Conservation (phyloP, 2,797 vertebrate species). For the Ctenopoma multispine region DNA sequence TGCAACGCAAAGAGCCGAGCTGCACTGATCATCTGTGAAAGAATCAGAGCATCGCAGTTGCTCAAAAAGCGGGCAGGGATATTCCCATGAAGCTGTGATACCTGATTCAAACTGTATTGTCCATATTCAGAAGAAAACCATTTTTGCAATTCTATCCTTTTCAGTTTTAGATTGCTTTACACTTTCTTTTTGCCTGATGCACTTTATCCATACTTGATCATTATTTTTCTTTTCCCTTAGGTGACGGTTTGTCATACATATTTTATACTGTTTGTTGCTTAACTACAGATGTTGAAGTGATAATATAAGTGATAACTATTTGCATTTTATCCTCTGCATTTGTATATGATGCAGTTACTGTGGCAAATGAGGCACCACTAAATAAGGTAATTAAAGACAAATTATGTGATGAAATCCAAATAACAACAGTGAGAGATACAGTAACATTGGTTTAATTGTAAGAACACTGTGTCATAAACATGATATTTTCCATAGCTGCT, state of each 20-base stretch:
- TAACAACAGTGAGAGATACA: conserved; percentile 29
- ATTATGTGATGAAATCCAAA: conserved; percentile 9
- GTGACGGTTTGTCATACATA: neutral
- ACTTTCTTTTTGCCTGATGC: neutral
- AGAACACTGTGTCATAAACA: conserved; percentile 56
- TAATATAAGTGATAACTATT: no score
- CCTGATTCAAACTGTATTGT: no score
- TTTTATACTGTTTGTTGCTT: neutral
- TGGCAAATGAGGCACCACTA: neutral
- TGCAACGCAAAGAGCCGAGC: no score
- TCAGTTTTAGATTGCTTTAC: neutral
- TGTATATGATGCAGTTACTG: neutral
- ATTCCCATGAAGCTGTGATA: no score
- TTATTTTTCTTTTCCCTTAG: neutral
- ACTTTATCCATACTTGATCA: neutral
- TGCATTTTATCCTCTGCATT: no score
- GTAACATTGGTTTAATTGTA: conserved; percentile 75
- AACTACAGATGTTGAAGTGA: neutral
- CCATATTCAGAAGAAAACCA: no score
- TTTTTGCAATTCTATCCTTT: no score
- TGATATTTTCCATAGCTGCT: conserved; percentile 31
- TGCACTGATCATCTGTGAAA: no score
- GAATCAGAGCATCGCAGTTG: no score
- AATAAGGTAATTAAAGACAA: neutral
- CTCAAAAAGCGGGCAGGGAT: no score